A percentile compares a stretch with the other conserved stretches of the same genome.
phyloP scores from a whole-genome alignment of 2,113 vertebrate species.

The Chauna torquata region DNA sequence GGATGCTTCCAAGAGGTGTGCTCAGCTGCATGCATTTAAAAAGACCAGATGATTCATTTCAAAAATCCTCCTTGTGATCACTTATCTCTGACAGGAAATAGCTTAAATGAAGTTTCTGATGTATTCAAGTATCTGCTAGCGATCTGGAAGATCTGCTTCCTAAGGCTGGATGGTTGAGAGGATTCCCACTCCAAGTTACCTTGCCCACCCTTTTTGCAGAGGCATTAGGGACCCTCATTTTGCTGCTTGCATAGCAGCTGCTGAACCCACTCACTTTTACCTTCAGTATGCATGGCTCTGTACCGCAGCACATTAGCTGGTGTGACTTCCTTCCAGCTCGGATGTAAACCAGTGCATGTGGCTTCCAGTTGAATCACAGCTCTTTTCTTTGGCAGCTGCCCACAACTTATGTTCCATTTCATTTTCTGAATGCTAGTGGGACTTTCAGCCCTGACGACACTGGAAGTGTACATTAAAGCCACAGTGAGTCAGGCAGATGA shows the following conservation, averaged over 20 bases:
- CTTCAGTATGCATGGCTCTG: rapidly evolving
- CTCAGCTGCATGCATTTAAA: background rate
- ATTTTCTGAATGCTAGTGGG: background rate
- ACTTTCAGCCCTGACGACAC: background rate
- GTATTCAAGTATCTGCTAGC: background rate
- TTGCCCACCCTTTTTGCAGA: background rate
- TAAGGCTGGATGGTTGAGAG: background rate
- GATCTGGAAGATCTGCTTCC: background rate
- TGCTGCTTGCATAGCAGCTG: background rate
- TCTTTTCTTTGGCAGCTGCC: background rate
- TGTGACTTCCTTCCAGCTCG: rapidly evolving
- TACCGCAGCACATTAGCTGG: background rate
- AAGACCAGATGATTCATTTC: background rate
- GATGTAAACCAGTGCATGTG: background rate
- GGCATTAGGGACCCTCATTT: rapidly evolving
- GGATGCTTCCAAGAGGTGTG: background rate
- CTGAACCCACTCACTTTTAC: background rate
- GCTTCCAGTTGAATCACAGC: background rate
- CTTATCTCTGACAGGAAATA: background rate
- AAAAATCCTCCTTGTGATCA: background rate
- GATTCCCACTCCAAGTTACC: background rate
- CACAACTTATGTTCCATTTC: background rate
- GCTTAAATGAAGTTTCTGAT: background rate
- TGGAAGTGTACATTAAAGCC: background rate
- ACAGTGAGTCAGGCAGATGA: background rate